Evolutionary conservation across 2,888 invertebrate species (phyloP), one percentile per base, ranked within the genome.

Genomic region (Pegoplata infirma): DNA sequence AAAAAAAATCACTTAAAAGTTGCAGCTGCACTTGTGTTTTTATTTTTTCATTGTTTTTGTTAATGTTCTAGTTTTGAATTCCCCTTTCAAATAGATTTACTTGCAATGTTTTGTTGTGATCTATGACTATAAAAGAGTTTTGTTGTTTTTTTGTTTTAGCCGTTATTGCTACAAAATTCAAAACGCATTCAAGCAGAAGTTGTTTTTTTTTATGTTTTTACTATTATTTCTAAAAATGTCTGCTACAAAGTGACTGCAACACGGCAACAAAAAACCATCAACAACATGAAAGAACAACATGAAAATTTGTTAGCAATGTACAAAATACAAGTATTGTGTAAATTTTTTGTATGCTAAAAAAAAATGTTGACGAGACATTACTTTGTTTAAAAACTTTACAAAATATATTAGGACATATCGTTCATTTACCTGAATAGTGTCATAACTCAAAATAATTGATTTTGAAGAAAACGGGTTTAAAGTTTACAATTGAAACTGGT

Each of bases 21-120:
- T 79, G 79, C 79, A 79, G 79, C 79, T 79, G 79, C 79, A 75
- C 63, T 79, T 74, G 69, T 53, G 23, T 59, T 73, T 63, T 32
- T 40, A 3, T 56, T 49, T 14, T 63, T 19, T 5, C 32, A 1
- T 17, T 8, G 14, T 21, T 25, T 5, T 25, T n/a, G 44, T 47
- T 59, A 51, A 58, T 69, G 56, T 74, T 74, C 64, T 73, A 73
- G 73, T 69, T 78, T 74, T 40, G 53, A 14, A 55, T 21, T 61
- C 63, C 68, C 69, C 63, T 69, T 63, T 40, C 55, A 40, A 58
- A 56, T 63, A 51, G 21, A 16, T 28, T 40, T 36, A 12, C 40
- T 58, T 17, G 49, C 16, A 61, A 5, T 16, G 14, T 63, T n/a
- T n/a, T n/a, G 17, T 53, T 64, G 36, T 58, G 69, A 71, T 66